Evolutionary conservation across 2,888 invertebrate species (phyloP), one percentile per base, ranked within the genome.

Genomic region (Leptothorax acervorum): DNA sequence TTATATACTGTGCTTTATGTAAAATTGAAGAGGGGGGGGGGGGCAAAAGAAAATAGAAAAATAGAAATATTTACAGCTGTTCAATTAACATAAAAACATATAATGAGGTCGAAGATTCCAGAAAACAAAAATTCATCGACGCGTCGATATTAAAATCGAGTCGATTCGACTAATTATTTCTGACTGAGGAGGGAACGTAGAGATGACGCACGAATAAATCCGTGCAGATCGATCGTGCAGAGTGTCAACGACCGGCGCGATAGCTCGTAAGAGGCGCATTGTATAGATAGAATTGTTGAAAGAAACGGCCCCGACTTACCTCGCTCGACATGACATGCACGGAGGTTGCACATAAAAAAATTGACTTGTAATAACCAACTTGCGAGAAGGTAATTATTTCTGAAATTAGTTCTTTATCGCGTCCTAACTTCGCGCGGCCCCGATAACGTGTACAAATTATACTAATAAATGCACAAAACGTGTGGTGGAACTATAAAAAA

Each of bases 191-290:
- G 31, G 31, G 60, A n/a, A 53, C 31, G 15, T 23, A 53, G 1
- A 15, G n/a, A 23, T 15, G 63, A 63, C 48, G 88, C 88, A 83
- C 86, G 87, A 92, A 92, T 90, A 92, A 92, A 92, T 92, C 91
- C 87, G 86, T 84, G 82, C 86, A 86, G 84, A 92, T 92, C 91
- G 92, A 92, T 92, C 85, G 78, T 76, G n/a, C 85, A 79, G 35
- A 35, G 91, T 89, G 92, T 92, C 92, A 92, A 92, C 87, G 92
- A 85, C 92, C 90, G 86, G 75, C 83, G 65, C 84, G 65, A 83
- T 57, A 75, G 68, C 79, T 81, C 85, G 28, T 84, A 83, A 88
- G 86, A 88, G 85, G 82, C 78, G 23, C 78, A 55, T 82, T 82
- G 82, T 85, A 85, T 75, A 23, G 23, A 83, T 35, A 35, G 66